phyloP scores from a whole-genome alignment of 2,888 invertebrate species.

The Enchytraeus crypticus region DNA sequence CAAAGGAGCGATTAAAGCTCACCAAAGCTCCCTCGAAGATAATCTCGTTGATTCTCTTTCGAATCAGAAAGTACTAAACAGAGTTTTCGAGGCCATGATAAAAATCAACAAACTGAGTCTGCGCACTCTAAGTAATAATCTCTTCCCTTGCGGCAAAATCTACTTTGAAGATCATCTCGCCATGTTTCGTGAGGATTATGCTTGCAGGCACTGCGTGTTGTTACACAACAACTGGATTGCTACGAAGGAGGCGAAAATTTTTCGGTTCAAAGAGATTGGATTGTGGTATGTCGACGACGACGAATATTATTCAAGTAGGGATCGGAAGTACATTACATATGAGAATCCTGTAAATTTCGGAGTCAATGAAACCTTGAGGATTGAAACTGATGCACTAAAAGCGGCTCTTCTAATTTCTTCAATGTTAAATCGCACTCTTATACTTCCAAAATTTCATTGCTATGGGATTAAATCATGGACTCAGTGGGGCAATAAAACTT shows the following conservation, averaged over 20 bases:
- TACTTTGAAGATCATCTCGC: background rate
- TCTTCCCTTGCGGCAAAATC: background rate
- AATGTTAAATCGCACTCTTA: conserved; percentile 18
- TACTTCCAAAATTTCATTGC: conserved; percentile 24
- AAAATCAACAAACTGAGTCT: background rate
- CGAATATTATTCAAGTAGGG: background rate
- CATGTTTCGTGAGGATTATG: background rate
- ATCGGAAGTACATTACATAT: background rate
- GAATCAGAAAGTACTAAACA: background rate
- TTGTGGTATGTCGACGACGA: conserved; percentile 3
- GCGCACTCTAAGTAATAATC: background rate
- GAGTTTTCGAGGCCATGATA: background rate
- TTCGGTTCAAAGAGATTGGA: conserved; percentile 3
- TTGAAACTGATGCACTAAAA: conserved; percentile 8
- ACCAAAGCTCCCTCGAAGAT: too few relatives aligned
- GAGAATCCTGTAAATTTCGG: background rate
- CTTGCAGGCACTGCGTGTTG: background rate
- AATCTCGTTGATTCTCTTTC: too few relatives aligned
- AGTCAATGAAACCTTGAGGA: background rate
- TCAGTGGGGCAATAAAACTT: background rate
- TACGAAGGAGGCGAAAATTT: background rate
- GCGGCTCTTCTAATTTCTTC: conserved; percentile 7
- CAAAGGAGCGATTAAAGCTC: too few relatives aligned
- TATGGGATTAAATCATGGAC: background rate
- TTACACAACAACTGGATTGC: conserved; percentile 2